Base-by-base conservation (phyloP, 2,113 vertebrate genomes). In the Crotalus horridus region DNA sequence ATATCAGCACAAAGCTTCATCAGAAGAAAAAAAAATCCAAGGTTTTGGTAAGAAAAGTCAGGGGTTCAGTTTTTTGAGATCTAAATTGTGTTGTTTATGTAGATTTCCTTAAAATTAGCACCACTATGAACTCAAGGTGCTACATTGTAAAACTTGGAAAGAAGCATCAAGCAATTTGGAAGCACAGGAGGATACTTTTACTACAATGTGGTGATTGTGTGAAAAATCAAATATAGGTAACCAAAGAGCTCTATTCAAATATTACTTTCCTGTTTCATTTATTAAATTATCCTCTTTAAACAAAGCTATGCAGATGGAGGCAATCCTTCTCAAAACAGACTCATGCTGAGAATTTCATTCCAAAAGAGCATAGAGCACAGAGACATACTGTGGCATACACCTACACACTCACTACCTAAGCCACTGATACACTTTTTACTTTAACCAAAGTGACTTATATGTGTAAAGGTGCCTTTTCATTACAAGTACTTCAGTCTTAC, bases 401-500 rank as follows among this genome's bases (percentile, higher is more conserved):
- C 8, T 51, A 13, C 54, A 15, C 54, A 15, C 54, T 15, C 54
- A 55, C 3, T 95, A 94, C 61, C 85, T 89, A 85, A 91, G 91
- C 74, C 94, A 26, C 13, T 93, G 94, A 11, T 91, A 74, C 1
- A 8, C 17, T 81, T 15, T 51, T 89, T 91, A 87, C 64, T 87
- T 55, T 88, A 89, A 93, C 93, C 93, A 1, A 89, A 81, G 48
- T 69, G 93, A 95, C 85, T 74, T 94, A 48, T 54, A 87, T 10
- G 48, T 94, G 89, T 24, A 39, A 74, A 74, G 64, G n/a, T 74
- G 64, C 5, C 64, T 74, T 17, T 74, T 33, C n/a, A 20, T 17
- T 33, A n/a, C 64, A 74, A 74, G 64, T 7, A 33, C 5, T 94
- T 92, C 58, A 95, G 89, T 95, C 96, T 29, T 85, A 95, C 1